Evolutionary conservation across 2,113 vertebrate genomes (phyloP), one percentile per base, ranked within the genome.

Genomic region (Trochalopteron elliotii): DNA sequence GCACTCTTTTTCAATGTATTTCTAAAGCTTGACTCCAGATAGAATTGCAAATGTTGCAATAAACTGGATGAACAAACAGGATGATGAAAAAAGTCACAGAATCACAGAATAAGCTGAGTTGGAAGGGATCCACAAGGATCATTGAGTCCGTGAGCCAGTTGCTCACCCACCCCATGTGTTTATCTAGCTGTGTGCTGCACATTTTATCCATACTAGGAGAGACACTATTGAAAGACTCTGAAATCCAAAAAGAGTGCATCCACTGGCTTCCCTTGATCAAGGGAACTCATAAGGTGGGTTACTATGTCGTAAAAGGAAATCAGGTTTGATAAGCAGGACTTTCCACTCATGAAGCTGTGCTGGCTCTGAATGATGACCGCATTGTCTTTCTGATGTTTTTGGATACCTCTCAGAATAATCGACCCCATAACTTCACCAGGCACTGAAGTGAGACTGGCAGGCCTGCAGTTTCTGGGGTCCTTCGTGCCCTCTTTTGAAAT

Each of bases 41-140:
- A 92, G 79, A 88, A 74, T 55, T 93, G 39, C 11, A 95, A 94
- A 83, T 93, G 52, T 33, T 91, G 30, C 23, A 85, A 27, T 65
- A 91, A 79, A 18, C 24, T 81, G 49, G 37, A 70, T 37, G 18
- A 87, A 27, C 2, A 61, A 75, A 35, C 0, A 53, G 1, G 7
- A 42, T 42, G 8, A 7, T 40, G 8, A 28, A 81, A 69, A 56
- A 67, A 28, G 20, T 10, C 10, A 23, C 28, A 47, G 19, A 75
- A 49, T 30, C 30, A 30, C 5, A 49, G 19, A 47, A 47, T 40
- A n/a, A n/a, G 14, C 12, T 57, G 35, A 21, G 8, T 13, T 65
- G 8, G 35, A 57, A 30, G 15, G 15, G 30, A 49, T 3, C 12
- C 15, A 35, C 12, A 49, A 42, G 5, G 24, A 49, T 50, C 5